Base-by-base conservation (phyloP, 2,797 vertebrate genomes). In the Spinus olivaceus region DNA sequence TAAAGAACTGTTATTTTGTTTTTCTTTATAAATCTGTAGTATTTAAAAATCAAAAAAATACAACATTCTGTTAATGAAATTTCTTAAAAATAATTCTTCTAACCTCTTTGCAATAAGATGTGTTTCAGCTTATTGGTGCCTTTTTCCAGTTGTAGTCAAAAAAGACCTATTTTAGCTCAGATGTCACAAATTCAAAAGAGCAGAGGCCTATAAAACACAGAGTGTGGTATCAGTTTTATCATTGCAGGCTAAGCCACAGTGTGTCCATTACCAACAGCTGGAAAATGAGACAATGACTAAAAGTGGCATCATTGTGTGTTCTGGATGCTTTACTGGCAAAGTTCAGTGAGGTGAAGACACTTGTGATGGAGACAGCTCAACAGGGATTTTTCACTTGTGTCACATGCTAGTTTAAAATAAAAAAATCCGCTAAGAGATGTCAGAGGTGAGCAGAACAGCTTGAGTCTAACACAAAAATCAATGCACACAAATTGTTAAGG, bases 241-340 rank as follows among this genome's bases (percentile, higher is more conserved):
- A 57, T 81, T 69, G 9, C 32, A 89, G 77, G 13, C 46, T 56
- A 41, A 90, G 63, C 60, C 51, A 49, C 25, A 60, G 24, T 33
- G 17, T 59, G 33, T 69, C 74, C 51, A 25, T 79, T 92, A 66
- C 61, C 70, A 91, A 81, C 67, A 93, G 54, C 83, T 90, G 86
- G 76, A 92, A 92, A 94, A 94, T 53, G 64, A 94, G 90, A 80
- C 71, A 89, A 86, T 56, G 63, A 82, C 88, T 92, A 42, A 56
- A 95, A 90, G 88, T 67, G 83, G n/a, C 81, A 86, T 87, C 85
- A 81, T 42, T 93, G 72, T 84, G 51, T 94, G 82, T 95, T 27
- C n/a, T 86, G 71, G 71, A 86, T 82, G 56, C 42, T 96, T 95
- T 87, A 73, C 67, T 78, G 78, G 51, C 61, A 53, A 82, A 73